Conservation (phyloP, 2,113 vertebrate species). For the Archocentrus centrarchus region DNA sequence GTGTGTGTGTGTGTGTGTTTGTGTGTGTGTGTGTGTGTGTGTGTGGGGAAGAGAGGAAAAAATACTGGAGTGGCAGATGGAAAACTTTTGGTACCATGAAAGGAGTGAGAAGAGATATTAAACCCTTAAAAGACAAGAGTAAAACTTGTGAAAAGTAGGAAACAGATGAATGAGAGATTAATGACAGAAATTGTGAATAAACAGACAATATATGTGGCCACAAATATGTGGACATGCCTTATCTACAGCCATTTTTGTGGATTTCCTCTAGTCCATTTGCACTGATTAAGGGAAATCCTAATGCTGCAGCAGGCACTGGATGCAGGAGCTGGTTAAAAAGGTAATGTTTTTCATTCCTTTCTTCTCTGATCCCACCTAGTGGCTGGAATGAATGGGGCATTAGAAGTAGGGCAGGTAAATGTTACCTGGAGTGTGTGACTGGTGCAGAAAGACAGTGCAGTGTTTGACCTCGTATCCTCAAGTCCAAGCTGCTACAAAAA, state of each 20-base stretch:
- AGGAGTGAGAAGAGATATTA: not conserved
- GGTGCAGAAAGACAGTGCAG: too few species aligned
- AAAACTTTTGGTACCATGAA: constrained; percentile 10
- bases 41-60: not conserved
- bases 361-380: not conserved
- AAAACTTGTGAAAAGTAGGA: not conserved
- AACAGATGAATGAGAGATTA: not conserved
- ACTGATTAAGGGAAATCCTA: not conserved
- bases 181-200: not conserved
- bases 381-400: not conserved
- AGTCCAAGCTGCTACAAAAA: too few species aligned
- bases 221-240: not conserved
- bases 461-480: too few species aligned
- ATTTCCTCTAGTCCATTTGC: not conserved
- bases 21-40: too few species aligned
- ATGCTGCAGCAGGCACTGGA: not conserved
- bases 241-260: not conserved
- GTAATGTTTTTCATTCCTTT: too few species aligned
- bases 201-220: not conserved
- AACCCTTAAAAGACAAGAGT: not conserved
- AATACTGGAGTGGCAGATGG: not conserved
- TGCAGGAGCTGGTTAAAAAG: not conserved
- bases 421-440: too few species aligned
- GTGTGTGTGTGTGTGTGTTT: not conserved
- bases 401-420: too few species aligned